Percentiles rank a stretch among this genome's conserved stretches.
These are phyloP conservation scores for Falco berigora DNA, from an alignment of 2,797 vertebrate species.

Conservation along the genomic window DNA sequence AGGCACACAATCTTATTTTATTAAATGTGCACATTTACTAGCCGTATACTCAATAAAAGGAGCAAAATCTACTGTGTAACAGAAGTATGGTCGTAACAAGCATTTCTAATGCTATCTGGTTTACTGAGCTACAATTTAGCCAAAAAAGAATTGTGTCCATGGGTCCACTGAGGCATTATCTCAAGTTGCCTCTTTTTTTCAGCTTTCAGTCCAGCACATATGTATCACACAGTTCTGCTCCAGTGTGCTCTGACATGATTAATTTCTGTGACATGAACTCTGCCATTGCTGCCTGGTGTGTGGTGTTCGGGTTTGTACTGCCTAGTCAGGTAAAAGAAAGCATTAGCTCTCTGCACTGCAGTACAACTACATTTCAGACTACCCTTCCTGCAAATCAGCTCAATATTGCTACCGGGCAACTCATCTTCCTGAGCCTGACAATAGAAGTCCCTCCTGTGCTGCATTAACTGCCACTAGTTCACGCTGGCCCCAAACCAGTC, in stretches of 20 bases:
- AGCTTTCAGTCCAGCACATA: neutral
- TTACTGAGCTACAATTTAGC: neutral
- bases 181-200: neutral
- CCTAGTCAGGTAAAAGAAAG: neutral
- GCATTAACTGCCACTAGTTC: neutral
- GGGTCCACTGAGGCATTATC: neutral
- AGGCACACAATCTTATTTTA: neutral
- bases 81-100: neutral
- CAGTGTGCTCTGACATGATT: neutral
- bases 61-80: neutral
- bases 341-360: neutral
- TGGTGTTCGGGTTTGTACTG: neutral
- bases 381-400: neutral
- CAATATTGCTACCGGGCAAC: neutral
- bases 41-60: neutral
- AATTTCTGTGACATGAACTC: neutral
- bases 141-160: neutral
- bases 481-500: neutral
- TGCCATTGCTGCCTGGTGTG: neutral
- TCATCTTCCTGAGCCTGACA: neutral
- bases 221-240: neutral
- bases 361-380: neutral
- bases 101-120: neutral
- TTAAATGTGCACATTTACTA: neutral
- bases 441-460: neutral